Evolutionary conservation across 2,113 vertebrate genomes (phyloP).

Genomic region (Zosterops pallidus): DNA sequence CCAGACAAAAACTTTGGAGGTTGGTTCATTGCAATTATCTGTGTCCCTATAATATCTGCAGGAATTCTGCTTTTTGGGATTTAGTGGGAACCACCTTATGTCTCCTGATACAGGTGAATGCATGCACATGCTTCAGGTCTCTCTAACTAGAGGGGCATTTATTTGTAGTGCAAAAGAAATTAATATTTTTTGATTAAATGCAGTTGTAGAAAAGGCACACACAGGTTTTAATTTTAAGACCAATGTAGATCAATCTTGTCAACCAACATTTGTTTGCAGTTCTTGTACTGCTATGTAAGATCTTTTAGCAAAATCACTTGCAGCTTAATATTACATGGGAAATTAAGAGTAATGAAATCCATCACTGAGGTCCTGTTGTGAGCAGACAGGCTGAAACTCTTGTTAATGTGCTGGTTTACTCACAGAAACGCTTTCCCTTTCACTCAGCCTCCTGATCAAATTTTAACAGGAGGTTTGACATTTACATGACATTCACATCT

Average conservation of each 20-base stretch:
- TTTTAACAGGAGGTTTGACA: slow-evolving; percentile 42
- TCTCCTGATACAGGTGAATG: neutral
- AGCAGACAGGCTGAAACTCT: neutral
- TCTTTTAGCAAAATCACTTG: neutral
- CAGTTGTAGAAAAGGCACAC: neutral
- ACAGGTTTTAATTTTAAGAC: neutral
- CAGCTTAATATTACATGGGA: neutral
- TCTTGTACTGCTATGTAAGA: neutral
- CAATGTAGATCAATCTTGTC: neutral
- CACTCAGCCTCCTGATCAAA: slow-evolving; percentile 17
- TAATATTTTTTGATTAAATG: neutral
- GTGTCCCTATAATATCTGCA: neutral
- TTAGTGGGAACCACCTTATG: neutral
- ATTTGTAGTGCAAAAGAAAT: neutral
- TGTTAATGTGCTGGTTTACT: neutral
- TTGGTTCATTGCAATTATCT: neutral
- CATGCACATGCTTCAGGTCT: rapidly evolving
- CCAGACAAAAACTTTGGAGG: neutral
- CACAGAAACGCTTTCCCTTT: neutral
- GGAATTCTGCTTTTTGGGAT: neutral
- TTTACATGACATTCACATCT: slow-evolving; percentile 54
- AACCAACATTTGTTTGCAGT: neutral
- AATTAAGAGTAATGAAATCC: slow-evolving; percentile 1
- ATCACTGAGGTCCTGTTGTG: neutral
- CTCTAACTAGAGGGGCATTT: rapidly evolving